Base-by-base conservation (phyloP, 1,140 invertebrate genomes). In the Ostrea denselamellosa region DNA sequence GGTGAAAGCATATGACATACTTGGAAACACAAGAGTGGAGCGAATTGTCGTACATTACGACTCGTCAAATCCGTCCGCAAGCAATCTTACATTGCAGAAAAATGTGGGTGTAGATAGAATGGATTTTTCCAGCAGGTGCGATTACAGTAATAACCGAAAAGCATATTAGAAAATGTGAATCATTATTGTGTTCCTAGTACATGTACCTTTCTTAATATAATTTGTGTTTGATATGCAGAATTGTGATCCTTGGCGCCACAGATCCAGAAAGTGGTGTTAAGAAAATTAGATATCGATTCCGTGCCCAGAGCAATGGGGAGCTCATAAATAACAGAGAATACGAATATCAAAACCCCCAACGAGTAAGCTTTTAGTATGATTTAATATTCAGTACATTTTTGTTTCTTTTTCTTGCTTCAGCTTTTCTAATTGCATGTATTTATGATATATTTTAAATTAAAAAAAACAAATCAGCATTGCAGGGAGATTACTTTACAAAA, bases 1-100 rank as follows among this genome's bases (percentile, higher is more conserved):
- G 86, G 88, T 90, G 2, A 83, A 83, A 54, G 90, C 91, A 0
- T 54, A 62, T 3, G 90, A 90, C 68, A 25, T 90, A 7, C 56
- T 87, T 58, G 83, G 84, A 3, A 84, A 87, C 14, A 62, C 81
- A 8, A 87, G 83, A 5, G 83, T 53, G 0, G 86, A 85, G 28
- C 56, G 83, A 4, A 82, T 77, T 8, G 4, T 85, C 28, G 51
- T 89, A 8, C 54, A 62, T 68, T 89, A 85, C 53, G 88, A 87
- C 77, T 44, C 71, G 19, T 54, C 86, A 3, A 7, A 0, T 12
- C 82, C 82, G 4, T 4, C 17, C 0, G 44, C 19, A 19, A 12
- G 12, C 51, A n/a, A 3, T 19, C 19, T 2, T 17, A 19, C 10
- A n/a, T n/a, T 83, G n/a, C 7, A 22, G 7, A 83, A 52, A 54